These are phyloP conservation scores for Meloidogyne hapla DNA, from an alignment of 1,140 invertebrate genomes.

Conservation along the genomic window DNA sequence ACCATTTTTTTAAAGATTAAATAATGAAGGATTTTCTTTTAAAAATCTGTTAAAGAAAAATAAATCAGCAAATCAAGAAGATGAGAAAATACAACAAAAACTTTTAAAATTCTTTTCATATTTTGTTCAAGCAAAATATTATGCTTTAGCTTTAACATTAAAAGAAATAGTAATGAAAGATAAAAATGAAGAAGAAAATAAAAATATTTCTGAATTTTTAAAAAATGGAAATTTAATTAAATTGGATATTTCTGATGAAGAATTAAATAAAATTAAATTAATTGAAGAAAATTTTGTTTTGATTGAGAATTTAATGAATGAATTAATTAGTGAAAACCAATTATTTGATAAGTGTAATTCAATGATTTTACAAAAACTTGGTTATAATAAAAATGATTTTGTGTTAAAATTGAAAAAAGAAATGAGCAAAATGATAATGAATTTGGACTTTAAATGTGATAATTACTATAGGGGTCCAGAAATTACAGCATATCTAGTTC, in stretches of 20 bases:
- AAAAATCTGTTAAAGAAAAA: not conserved
- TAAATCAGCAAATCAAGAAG: not conserved
- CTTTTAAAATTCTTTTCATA: not conserved
- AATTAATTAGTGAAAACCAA: not conserved
- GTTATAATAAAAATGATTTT: not conserved
- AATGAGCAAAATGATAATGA: not conserved
- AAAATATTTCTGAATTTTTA: not conserved
- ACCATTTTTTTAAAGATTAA: no score
- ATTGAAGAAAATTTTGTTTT: not conserved
- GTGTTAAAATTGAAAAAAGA: not conserved
- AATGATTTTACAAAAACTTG: not conserved
- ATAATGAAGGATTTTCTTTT: not conserved
- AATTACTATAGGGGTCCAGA: no score
- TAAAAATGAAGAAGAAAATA: not conserved
- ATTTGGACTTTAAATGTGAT: not conserved
- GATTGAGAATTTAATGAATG: not conserved
- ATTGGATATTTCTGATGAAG: not conserved
- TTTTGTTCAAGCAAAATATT: not conserved
- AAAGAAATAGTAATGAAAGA: not conserved
- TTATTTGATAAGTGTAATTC: not conserved
- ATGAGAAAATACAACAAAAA: not conserved
- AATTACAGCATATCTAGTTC: no score
- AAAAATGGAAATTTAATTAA: not conserved
- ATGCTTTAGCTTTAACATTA: not conserved
- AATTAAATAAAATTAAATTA: not conserved